phyloP scores from a whole-genome alignment of 2,797 vertebrate species.

The Channallabes apus region DNA sequence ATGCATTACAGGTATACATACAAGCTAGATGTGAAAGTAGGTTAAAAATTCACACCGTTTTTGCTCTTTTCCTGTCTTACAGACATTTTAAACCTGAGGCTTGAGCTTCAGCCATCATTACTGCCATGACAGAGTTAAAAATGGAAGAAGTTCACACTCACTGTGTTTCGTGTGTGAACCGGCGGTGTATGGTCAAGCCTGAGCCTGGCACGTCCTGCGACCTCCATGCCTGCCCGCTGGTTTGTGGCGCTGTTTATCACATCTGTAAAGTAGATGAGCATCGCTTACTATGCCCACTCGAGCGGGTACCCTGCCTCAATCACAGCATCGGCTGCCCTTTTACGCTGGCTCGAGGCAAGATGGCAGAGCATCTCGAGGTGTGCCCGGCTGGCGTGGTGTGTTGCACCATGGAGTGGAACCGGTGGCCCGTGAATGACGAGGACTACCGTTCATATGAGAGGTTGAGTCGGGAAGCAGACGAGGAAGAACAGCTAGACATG shows the following conservation, averaged over 20 bases:
- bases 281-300: slow-evolving; percentile 87
- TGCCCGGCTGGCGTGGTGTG: slow-evolving; percentile 97
- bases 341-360: slow-evolving; percentile 83
- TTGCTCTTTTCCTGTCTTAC: slow-evolving; percentile 28
- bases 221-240: slow-evolving; percentile 82
- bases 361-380: slow-evolving; percentile 90
- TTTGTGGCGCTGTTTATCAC: slow-evolving; percentile 94
- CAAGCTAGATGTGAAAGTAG: background rate
- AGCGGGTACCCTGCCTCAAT: slow-evolving; percentile 92
- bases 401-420: slow-evolving; percentile 99
- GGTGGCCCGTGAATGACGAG: slow-evolving; percentile 93
- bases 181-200: slow-evolving; percentile 84
- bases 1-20: background rate
- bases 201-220: slow-evolving; percentile 87
- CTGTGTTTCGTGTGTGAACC: slow-evolving; percentile 89
- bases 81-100: slow-evolving; percentile 30
- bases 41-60: background rate
- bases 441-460: slow-evolving; percentile 93
- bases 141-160: slow-evolving; percentile 78
- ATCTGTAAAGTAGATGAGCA: slow-evolving; percentile 91
- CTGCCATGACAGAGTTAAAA: slow-evolving; percentile 2
- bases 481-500: slow-evolving; percentile 95
- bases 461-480: slow-evolving; percentile 89
- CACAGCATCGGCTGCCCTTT: slow-evolving; percentile 90
- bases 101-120: background rate